Evolutionary conservation across 2,888 invertebrate species (phyloP), one percentile per base, ranked within the genome.

Genomic region (Pollenia griseotomentosa): DNA sequence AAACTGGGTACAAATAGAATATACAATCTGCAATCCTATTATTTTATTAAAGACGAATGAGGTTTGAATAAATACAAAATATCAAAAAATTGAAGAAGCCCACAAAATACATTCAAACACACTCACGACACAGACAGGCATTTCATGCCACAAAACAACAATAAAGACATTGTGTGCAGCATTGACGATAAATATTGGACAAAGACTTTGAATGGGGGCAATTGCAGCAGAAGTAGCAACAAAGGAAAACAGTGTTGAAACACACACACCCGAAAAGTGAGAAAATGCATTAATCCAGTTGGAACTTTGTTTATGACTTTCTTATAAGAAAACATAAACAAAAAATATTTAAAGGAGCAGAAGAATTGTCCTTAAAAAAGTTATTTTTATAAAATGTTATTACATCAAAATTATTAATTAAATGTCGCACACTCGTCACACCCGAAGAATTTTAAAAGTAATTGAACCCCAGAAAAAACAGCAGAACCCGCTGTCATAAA

Each of bases 1-100:
- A 83, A 80, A 85, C 77, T 77, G 77, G 77, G 78, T 65, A 44
- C 63, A 83, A 83, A 55, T 51, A 65, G 61, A 19, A 65, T 33
- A 1, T 19, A 65, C 42, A 48, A 78, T 63, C 77, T 65, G 77
- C 77, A 57, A n/a, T 48, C 77, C 19, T 23, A 23, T 23, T 23
- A 23, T 3, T 23, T 2, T 71, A 63, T 77, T 63, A 55, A 77
- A 55, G n/a, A 12, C 12, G 7, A 55, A 46, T 70, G 63, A 44
- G 46, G 55, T 55, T 77, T 77, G 55, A 53, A 23, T 55, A 61
- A 63, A 63, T 63, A 77, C 10, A 16, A 83, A 59, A 70, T 83
- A 70, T 77, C n/a, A 16, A 73, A 46, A 71, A 63, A 40, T 71
- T 55, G 55, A 70, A 83, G 77, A 83, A 83, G 77, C 63, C 77